Evolutionary conservation across 2,113 vertebrate genomes (phyloP).

Genomic region (Etheostoma cragini): DNA sequence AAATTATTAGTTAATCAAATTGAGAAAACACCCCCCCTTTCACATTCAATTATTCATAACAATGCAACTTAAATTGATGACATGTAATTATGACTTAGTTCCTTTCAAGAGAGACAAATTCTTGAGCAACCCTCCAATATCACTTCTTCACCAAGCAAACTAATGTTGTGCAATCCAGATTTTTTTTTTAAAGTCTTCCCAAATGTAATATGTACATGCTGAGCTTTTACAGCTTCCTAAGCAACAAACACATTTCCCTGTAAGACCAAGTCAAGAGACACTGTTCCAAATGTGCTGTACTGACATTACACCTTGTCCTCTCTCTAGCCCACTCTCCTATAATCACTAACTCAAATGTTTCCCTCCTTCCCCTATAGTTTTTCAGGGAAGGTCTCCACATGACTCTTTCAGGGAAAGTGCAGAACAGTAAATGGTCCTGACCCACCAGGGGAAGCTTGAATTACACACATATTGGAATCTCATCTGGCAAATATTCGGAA

Average conservation of each 20-base stretch:
- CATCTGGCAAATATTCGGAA: no score
- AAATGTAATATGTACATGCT: neutral
- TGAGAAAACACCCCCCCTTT: no score
- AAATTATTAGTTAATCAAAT: neutral
- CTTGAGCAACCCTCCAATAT: neutral
- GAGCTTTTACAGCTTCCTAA: neutral
- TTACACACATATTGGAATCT: neutral
- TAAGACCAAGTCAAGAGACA: neutral
- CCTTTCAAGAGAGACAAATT: neutral
- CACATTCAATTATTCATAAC: neutral
- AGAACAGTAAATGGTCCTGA: slow-evolving; percentile 25
- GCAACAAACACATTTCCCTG: slow-evolving; percentile 5
- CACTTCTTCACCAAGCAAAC: slow-evolving; percentile 11
- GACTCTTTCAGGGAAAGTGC: slow-evolving; percentile 56
- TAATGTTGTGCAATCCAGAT: slow-evolving; percentile 22
- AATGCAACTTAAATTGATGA: neutral
- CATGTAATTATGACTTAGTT: neutral
- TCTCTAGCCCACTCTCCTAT: neutral
- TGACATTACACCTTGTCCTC: neutral
- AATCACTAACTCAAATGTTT: neutral
- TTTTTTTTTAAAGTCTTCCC: neutral
- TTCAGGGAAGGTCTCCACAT: slow-evolving; percentile 38
- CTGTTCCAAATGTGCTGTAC: slow-evolving; percentile 10
- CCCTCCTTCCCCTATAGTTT: slow-evolving; percentile 40
- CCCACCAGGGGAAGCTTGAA: neutral